Evolutionary conservation across 2,888 invertebrate genomes (phyloP), one percentile per base, ranked within the genome.

Genomic region (Onchidella celtica): DNA sequence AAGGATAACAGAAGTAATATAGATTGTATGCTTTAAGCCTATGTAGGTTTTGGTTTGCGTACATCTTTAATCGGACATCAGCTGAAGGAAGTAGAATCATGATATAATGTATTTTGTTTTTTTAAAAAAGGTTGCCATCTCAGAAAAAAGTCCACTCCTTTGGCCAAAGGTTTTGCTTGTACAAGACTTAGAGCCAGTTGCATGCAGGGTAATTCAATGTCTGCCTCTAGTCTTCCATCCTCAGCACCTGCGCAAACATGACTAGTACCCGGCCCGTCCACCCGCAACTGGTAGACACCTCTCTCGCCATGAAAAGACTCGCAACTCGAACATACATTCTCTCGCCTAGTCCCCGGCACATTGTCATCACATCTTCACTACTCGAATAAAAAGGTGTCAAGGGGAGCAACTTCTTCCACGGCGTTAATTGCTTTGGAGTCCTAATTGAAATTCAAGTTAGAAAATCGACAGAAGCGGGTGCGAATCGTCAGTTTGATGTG

Each of bases 371-470:
- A 9, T n/a, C 59, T 59, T 55, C 27, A 57, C 14, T 32, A 0
- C 36, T 40, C 34, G 59, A 73, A 73, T 55, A 55, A 73, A 75
- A 75, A 65, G 65, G 75, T 63, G 63, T 40, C 65, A 75, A 27
- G 61, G 17, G 3, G 68, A 21, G 65, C 27, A 29, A 75, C 63
- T 65, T 75, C 29, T 9, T 2, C 32, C 61, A 24, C 29, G 57
- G 24, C 65, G 59, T 57, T 65, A 65, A 63, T 36, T 47, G 9
- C 75, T 36, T 40, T 36, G 29, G 24, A 40, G 61, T 24, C 34
- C 61, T 78, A 69, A 78, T 78, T 78, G 78, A 78, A 78, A 78
- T 78, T 78, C 70, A 70, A 77, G 69, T 78, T 70, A 17, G 69
- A 61, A 70, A 78, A 78, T 78, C 78, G 78, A 57, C 78, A 78